Evolutionary conservation across 2,888 invertebrate species (phyloP).

Genomic region (Drosophila anomalata): DNA sequence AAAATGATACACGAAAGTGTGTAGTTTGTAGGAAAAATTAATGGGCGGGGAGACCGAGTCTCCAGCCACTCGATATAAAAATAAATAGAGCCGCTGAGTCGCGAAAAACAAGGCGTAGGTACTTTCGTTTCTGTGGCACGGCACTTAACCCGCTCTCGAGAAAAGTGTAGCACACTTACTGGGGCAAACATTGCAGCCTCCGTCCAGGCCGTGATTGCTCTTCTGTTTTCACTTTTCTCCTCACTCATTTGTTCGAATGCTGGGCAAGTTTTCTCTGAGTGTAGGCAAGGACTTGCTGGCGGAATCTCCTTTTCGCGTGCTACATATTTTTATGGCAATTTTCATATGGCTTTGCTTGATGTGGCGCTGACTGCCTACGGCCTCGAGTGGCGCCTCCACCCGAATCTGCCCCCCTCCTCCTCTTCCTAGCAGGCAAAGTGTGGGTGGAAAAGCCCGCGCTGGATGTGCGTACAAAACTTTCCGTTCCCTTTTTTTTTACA

Average conservation of each 20-base stretch:
- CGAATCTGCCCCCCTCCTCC: neutral
- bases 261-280: slow-evolving; percentile 6
- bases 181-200: slow-evolving; percentile 68
- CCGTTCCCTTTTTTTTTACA: slow-evolving; percentile 54
- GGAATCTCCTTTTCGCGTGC: slow-evolving; percentile 9
- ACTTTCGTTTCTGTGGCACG: slow-evolving; percentile 21
- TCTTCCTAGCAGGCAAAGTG: neutral
- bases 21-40: neutral
- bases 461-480: slow-evolving; percentile 66
- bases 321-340: slow-evolving; percentile 60
- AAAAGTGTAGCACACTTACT: slow-evolving; percentile 73
- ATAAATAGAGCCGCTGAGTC: neutral
- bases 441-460: slow-evolving; percentile 20
- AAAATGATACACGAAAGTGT: neutral
- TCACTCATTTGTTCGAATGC: neutral
- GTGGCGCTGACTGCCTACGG: slow-evolving; percentile 62
- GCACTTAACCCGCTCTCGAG: slow-evolving; percentile 71
- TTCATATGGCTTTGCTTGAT: slow-evolving; percentile 70
- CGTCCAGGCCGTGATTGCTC: slow-evolving; percentile 2
- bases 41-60: neutral
- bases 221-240: neutral
- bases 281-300: slow-evolving; percentile 20
- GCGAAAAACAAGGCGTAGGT: neutral
- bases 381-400: slow-evolving; percentile 36
- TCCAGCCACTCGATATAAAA: neutral